phyloP scores from a whole-genome alignment of 2,113 vertebrate genomes.

The Scomber colias region DNA sequence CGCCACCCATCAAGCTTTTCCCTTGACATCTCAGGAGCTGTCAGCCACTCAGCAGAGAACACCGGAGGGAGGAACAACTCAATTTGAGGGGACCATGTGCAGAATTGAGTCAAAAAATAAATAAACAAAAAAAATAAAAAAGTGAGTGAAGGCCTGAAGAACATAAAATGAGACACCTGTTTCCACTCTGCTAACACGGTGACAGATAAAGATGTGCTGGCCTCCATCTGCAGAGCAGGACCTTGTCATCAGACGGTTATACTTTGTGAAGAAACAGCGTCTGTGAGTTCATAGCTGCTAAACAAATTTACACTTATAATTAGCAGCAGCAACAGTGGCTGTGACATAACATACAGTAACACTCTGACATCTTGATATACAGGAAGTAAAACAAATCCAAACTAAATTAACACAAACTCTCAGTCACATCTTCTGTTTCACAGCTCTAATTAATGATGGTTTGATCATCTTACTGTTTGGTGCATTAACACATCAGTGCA shows the following conservation, averaged over 20 bases:
- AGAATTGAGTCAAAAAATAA: slow-evolving; percentile 53
- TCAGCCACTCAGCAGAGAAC: slow-evolving; percentile 53
- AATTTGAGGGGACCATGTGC: slow-evolving; percentile 61
- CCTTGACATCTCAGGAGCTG: slow-evolving; percentile 56
- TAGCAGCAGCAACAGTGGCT: not conserved
- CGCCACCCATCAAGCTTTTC: slow-evolving; percentile 55
- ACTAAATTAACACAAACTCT: not conserved
- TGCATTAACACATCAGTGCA: slow-evolving; percentile 7
- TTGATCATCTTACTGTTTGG: slow-evolving; percentile 4
- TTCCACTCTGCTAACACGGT: slow-evolving; percentile 58
- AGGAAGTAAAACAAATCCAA: slow-evolving; percentile 18
- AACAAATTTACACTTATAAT: not conserved
- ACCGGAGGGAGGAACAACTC: slow-evolving; percentile 57
- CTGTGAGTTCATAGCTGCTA: no score
- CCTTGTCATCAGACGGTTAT: slow-evolving; percentile 45
- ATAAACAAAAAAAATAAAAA: slow-evolving; percentile 60
- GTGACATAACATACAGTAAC: slow-evolving; percentile 3
- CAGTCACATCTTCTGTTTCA: not conserved
- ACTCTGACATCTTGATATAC: not conserved
- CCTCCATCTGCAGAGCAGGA: slow-evolving; percentile 28
- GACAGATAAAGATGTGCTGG: slow-evolving; percentile 54
- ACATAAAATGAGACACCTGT: slow-evolving; percentile 72
- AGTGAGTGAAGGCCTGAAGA: slow-evolving; percentile 15
- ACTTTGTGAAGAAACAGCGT: not conserved
- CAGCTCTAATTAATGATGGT: slow-evolving; percentile 1